Evolutionary conservation across 2,797 vertebrate species (phyloP).

Genomic region (Chromis chromis): DNA sequence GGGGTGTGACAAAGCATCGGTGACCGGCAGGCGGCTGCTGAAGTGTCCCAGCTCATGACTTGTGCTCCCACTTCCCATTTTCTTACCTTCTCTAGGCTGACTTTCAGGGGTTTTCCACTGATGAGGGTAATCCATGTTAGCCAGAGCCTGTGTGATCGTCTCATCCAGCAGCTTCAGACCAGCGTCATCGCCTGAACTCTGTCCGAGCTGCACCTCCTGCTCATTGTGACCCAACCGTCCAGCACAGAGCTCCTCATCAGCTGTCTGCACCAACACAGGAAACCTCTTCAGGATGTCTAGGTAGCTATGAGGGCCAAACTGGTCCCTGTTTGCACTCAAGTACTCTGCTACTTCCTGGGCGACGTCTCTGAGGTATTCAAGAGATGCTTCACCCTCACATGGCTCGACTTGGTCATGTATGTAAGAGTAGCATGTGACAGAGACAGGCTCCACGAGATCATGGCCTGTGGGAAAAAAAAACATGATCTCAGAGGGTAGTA

Average conservation of each 20-base stretch:
- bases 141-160: constrained; percentile 84
- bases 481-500: neutral
- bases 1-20: constrained; percentile 29
- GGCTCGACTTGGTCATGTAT: constrained; percentile 36
- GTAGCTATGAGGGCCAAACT: constrained; percentile 78
- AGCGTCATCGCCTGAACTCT: constrained; percentile 6
- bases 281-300: constrained; percentile 83
- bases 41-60: constrained; percentile 2
- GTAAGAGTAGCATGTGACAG: constrained; percentile 66
- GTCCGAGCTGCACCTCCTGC: constrained; percentile 12
- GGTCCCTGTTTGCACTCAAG: constrained; percentile 76
- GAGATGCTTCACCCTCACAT: constrained; percentile 49
- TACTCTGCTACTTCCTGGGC: constrained; percentile 84
- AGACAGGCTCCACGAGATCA: constrained; percentile 72
- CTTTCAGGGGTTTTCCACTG: constrained; percentile 82
- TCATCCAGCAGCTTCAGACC: constrained; percentile 70
- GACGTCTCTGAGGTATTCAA: constrained; percentile 84
- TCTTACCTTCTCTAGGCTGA: constrained; percentile 59
- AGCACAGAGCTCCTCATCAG: constrained; percentile 20
- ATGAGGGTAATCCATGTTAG: constrained; percentile 83
- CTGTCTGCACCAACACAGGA: constrained; percentile 27
- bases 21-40: neutral
- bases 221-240: constrained; percentile 5
- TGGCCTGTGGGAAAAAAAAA: constrained; percentile 70
- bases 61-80: constrained; percentile 16